phyloP scores from a whole-genome alignment of 2,797 vertebrate genomes.

The Liasis olivaceus region DNA sequence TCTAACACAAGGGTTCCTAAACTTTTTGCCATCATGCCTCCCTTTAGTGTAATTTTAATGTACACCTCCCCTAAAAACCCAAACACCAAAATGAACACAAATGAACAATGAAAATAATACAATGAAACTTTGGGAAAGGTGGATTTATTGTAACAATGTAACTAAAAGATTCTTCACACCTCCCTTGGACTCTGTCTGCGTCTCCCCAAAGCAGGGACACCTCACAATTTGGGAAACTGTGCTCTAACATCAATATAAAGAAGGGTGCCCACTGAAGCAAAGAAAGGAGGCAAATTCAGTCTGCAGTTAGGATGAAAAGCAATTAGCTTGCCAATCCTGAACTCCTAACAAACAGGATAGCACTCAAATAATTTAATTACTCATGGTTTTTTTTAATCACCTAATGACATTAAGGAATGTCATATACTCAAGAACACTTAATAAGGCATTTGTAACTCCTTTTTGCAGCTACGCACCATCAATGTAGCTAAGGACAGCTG shows the following conservation, averaged over 20 bases:
- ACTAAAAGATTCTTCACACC: not conserved
- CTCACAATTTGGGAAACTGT: not conserved
- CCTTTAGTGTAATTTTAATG: not conserved
- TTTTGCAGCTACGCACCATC: not conserved
- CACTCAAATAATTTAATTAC: not conserved
- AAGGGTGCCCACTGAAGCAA: not conserved
- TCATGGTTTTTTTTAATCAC: not conserved
- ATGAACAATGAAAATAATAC: not conserved
- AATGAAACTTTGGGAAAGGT: not conserved
- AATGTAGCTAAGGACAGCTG: not conserved
- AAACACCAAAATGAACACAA: not conserved
- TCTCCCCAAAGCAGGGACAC: not conserved
- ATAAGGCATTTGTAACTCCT: not conserved
- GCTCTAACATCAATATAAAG: not conserved
- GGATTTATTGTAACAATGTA: not conserved
- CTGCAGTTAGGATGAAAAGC: not conserved
- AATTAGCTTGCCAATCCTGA: not conserved
- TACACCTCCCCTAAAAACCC: not conserved
- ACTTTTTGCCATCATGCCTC: not conserved
- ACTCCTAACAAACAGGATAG: not conserved
- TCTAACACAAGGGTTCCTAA: not conserved
- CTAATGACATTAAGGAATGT: not conserved
- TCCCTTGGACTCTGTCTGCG: not conserved
- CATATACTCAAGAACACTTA: not conserved
- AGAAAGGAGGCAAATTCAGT: not conserved